Evolutionary conservation across 2,888 invertebrate genomes (phyloP), one percentile per base, ranked within the genome.

Genomic region (Pediacus dermestoides): DNA sequence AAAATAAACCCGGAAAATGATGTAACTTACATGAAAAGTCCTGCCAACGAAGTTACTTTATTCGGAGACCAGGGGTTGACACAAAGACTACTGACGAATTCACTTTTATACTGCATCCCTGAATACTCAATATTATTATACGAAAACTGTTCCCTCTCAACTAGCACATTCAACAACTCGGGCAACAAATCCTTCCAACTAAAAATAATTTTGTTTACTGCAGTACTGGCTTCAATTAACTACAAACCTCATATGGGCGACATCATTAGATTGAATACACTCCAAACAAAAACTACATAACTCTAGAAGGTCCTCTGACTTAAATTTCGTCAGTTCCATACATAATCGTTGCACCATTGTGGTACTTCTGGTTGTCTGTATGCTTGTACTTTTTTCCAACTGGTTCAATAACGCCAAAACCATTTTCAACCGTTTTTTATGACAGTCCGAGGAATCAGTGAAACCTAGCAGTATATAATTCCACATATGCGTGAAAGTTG

Each of bases 141-240:
- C 42, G 72, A 73, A 2, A 85, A 61, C 7, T 58, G 65, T 38
- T 75, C 74, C 39, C 75, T 68, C 10, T 74, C 70, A 3, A 71
- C 69, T 16, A 85, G 48, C 0, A 75, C 66, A 55, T 74, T 75
- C 23, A 82, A 55, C 40, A 80, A 66, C 43, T 78, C 76, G 9
- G 85, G 84, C 2, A 85, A 59, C 1, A 84, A 58, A 47, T 83
- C 82, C 48, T 78, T 77, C 84, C 85, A 85, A 48, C 82, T 83
- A 27, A 43, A 56, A 49, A 38, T 42, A 32, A 28, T 13, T n/a
- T n/a, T 22, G 12, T 32, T 4, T 2, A 11, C n/a, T 3, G 14
- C 14, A 10, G 13, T 26, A 8, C 18, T 6, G 6, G 10, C 8
- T 16, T 7, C 22, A 30, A 42, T 41, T 18, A 16, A 18, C 15